Conservation (phyloP, 2,888 invertebrate genomes). For the Pachymerium ferrugineum region DNA sequence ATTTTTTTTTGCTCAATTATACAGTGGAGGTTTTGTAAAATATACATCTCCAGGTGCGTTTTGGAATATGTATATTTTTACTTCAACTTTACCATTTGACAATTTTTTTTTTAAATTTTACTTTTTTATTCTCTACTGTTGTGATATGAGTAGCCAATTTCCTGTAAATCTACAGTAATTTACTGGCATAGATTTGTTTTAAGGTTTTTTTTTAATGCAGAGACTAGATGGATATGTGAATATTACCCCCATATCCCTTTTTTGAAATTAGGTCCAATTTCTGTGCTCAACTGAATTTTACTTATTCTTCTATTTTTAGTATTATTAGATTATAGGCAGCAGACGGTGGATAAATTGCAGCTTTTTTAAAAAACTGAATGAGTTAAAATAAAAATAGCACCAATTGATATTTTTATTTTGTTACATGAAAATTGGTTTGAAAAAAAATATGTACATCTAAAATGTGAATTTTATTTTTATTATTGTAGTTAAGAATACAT, state of each 20-base stretch:
- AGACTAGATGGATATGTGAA: neutral
- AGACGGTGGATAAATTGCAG: conserved; percentile 24
- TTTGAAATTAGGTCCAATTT: conserved; percentile 19
- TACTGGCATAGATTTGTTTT: too few relatives aligned
- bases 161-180: neutral
- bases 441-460: too few relatives aligned
- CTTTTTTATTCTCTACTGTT: neutral
- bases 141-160: conserved; percentile 9
- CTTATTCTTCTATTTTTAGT: conserved; percentile 24
- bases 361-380: conserved; percentile 2
- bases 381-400: neutral
- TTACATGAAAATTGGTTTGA: too few relatives aligned
- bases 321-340: conserved; percentile 2
- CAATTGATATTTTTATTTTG: neutral
- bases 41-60: conserved; percentile 9
- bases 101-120: neutral
- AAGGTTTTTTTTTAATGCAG: neutral
- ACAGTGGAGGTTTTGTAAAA: conserved; percentile 19
- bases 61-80: neutral
- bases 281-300: conserved; percentile 20
- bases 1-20: conserved; percentile 21
- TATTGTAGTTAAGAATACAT: conserved; percentile 1
- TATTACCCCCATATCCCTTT: neutral
- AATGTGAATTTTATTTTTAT: too few relatives aligned
- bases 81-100: too few relatives aligned